Evolutionary conservation across 1,140 invertebrate species (phyloP), one percentile per base, ranked within the genome.

Genomic region (Delia radicum): DNA sequence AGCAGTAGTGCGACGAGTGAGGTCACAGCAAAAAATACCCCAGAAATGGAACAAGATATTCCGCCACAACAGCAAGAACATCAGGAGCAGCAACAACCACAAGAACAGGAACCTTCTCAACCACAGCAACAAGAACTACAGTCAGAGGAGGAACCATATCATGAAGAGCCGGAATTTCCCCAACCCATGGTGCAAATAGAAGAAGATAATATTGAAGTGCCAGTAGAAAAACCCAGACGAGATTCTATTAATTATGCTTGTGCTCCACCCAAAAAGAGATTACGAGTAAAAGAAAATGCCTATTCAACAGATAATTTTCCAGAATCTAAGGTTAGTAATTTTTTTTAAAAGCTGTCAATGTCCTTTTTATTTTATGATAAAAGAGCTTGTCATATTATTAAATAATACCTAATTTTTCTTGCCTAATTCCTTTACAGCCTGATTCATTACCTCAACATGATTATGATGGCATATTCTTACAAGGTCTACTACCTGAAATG

Each of bases 401-500:
- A n/a, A n/a, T n/a, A n/a, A n/a, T n/a, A n/a, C n/a, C n/a, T n/a
- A 29, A 18, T 55, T 48, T 65, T 27, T 42, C 18, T 29, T 24
- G 4, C 33, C 21, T n/a, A n/a, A n/a, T n/a, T n/a, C n/a, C n/a
- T n/a, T 62, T 24, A 15, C 61, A 74, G 31, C 63, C 73, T 15
- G 73, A 76, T 29, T 21, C 73, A n/a, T 72, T 61, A 26, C 46
- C 72, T 2, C 74, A 75, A 26, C 26, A 77, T 3, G 79, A 85
- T 15, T 81, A 78, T 21, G 83, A 85, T 80, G 80, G 79, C n/a
- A 79, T 79, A 13, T 85, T 85, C 27, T 75, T 85, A 21, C 81
- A 82, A 75, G 78, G 81, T 26, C 62, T 85, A 4, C 79, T 79
- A 6, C 81, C 83, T 26, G 83, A 85, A 75, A 82, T 85, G 69